Evolutionary conservation across 2,888 invertebrate genomes (phyloP), one percentile per base, ranked within the genome.

Genomic region (Drosophila neotestacea): DNA sequence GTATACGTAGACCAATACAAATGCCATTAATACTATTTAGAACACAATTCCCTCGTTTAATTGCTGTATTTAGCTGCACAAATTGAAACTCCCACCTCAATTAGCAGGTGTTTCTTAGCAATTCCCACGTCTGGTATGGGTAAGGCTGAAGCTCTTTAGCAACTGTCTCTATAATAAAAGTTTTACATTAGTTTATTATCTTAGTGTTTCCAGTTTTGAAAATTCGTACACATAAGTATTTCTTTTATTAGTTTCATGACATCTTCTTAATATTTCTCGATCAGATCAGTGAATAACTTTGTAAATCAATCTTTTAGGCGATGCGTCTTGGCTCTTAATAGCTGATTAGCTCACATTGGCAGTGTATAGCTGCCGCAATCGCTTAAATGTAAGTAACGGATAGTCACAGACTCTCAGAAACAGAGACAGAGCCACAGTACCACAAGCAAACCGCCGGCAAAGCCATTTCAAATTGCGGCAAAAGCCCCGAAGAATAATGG

Each of bases 401-500:
- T 58, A 55, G 47, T 56, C 60, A 50, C 28, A 36, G 42, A 44
- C 13, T 16, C 27, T 27, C 13, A 32, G 27, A 38, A 13, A 7
- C 11, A 10, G 11, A 16, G 22, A 38, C 44, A 32, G n/a, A 54
- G 41, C 39, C 60, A 32, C 39, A 56, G 61, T 9, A 48, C 56
- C 68, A 22, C 62, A 62, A 68, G 70, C 79, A 70, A 79, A 77
- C 78, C 77, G 67, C 70, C 59, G 27, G 71, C 64, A 79, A 73
- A 79, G 73, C 73, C 79, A 80, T 73, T 73, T 79, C 67, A 73
- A 79, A 73, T 79, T 73, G 79, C 47, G 64, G 70, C 77, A 62
- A 73, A 68, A 73, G 80, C 77, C 79, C 60, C 55, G 61, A 73
- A 79, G 77, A 75, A 76, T 76, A 79, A 78, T 79, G 73, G 69